Percentiles rank a stretch among this genome's conserved stretches.
Conservation (phyloP, 2,113 vertebrate species). For the Nothobranchius furzeri region DNA sequence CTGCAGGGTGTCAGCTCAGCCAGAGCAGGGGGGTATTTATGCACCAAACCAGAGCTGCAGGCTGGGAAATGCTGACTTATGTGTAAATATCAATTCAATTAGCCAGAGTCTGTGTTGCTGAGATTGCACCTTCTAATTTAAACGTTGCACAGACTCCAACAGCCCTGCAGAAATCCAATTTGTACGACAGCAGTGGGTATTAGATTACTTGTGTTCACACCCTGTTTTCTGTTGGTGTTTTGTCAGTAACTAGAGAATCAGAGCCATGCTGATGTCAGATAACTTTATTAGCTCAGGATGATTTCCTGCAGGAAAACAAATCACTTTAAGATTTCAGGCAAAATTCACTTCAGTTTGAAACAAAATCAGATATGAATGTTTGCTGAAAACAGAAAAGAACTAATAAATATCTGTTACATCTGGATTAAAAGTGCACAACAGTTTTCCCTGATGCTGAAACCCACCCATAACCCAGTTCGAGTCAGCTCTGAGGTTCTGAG, state of each 20-base stretch:
- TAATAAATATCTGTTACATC: not conserved
- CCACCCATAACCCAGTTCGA: not conserved
- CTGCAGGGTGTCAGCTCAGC: conserved; percentile 64
- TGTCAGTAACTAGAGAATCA: conserved; percentile 21
- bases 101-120: conserved; percentile 56
- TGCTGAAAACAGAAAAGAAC: no score
- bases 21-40: conserved; percentile 51
- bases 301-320: no score
- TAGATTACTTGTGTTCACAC: conserved; percentile 52
- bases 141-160: conserved; percentile 41
- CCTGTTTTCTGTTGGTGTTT: conserved; percentile 29
- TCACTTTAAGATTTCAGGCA: no score
- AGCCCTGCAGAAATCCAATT: conserved; percentile 59
- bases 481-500: not conserved
- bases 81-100: conserved; percentile 76
- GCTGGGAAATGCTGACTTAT: conserved; percentile 76
- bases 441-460: not conserved
- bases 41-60: conserved; percentile 48
- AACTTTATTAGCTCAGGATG: conserved; percentile 15
- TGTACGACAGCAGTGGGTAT: conserved; percentile 43
- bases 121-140: conserved; percentile 52
- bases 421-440: not conserved
- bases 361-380: no score
- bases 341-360: no score
- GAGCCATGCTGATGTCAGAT: not conserved